Percentiles rank a stretch among this genome's conserved stretches.
These are phyloP conservation scores for Peromyscus nudipes DNA, from an alignment of 2,797 vertebrate genomes.

Conservation along the genomic window DNA sequence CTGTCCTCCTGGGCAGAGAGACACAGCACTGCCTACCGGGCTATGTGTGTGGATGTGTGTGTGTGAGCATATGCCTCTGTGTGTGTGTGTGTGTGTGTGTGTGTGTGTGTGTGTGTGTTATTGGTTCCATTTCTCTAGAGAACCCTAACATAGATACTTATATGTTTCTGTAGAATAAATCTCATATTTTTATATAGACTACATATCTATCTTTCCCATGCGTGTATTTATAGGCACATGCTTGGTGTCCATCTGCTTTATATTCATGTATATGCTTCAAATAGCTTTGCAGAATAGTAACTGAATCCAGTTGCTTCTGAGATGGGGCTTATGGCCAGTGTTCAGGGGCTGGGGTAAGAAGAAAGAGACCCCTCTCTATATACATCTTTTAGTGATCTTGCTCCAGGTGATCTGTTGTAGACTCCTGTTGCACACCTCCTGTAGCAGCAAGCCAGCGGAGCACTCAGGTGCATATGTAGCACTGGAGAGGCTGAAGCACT, in stretches of 20 bases:
- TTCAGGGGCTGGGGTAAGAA: not conserved
- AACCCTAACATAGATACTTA: not conserved
- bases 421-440: not conserved
- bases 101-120: not conserved
- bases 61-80: not conserved
- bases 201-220: not conserved
- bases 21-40: not conserved
- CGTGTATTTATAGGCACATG: not conserved
- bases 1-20: not conserved
- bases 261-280: no score
- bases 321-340: not conserved
- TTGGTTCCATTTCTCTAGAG: not conserved
- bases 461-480: rapidly evolving
- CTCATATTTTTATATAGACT: no score
- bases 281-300: not conserved
- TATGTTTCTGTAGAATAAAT: not conserved
- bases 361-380: not conserved
- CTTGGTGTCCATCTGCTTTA: not conserved
- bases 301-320: no score
- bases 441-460: not conserved
- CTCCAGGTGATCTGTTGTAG: not conserved
- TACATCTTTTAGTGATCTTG: not conserved
- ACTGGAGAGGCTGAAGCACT: no score
- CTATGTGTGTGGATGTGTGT: not conserved
- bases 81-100: not conserved